phyloP scores from a whole-genome alignment of 2,797 vertebrate genomes.

The Acipenser transmontanus region DNA sequence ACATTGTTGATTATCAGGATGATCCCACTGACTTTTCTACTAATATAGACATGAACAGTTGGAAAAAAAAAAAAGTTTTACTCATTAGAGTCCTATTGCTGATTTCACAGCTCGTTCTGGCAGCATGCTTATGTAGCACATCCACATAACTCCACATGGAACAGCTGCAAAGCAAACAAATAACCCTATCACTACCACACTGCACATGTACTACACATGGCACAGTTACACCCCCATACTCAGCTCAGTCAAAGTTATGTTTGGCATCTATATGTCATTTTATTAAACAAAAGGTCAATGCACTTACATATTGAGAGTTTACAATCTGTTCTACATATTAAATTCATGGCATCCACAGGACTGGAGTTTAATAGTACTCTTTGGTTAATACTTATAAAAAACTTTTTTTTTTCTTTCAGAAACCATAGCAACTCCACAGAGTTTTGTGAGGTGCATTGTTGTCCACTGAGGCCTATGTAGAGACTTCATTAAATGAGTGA shows the following conservation, averaged over 20 bases:
- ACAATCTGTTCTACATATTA: too few species aligned
- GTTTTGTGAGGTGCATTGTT: too few species aligned
- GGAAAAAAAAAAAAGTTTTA: conserved; percentile 6
- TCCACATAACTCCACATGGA: conserved; percentile 10
- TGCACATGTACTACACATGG: conserved; percentile 25
- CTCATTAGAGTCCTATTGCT: conserved; percentile 19
- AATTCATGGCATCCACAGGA: too few species aligned
- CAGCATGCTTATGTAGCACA: conserved; percentile 5
- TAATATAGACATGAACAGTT: too few species aligned
- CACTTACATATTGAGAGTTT: background rate
- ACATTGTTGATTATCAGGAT: background rate
- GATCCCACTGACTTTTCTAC: background rate
- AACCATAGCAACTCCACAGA: too few species aligned
- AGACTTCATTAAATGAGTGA: too few species aligned
- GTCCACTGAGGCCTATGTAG: too few species aligned
- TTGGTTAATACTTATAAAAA: too few species aligned
- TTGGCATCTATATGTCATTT: background rate
- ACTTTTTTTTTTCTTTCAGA: too few species aligned
- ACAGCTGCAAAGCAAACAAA: conserved; percentile 33
- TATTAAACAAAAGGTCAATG: background rate
- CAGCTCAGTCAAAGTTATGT: too few species aligned
- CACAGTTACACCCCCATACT: too few species aligned
- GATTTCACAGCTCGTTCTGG: conserved; percentile 21
- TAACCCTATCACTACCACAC: conserved; percentile 16
- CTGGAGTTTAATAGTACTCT: too few species aligned